Percentiles rank a stretch among this genome's conserved stretches.
Conservation (phyloP, 2,797 vertebrate genomes). For the Podarcis lilfordi region DNA sequence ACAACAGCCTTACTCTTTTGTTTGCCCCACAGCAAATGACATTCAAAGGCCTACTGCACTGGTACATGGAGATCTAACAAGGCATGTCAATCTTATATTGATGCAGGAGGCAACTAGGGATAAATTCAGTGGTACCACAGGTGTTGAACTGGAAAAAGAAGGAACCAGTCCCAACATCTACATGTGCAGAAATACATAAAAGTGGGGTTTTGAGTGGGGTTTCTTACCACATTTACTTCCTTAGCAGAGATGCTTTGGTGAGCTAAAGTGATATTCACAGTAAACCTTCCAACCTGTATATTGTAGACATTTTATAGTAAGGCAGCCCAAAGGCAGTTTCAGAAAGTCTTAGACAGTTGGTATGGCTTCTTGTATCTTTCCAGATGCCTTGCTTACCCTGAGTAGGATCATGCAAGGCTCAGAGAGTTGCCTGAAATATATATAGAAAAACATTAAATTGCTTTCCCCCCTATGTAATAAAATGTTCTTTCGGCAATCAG, state of each 20-base stretch:
- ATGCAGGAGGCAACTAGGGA: constrained; percentile 5
- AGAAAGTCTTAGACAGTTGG: neutral
- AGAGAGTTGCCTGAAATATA: neutral
- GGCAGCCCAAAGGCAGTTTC: neutral
- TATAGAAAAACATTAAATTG: neutral
- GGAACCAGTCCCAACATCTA: neutral
- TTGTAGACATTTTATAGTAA: constrained; percentile 14
- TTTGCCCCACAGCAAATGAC: neutral
- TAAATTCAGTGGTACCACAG: neutral
- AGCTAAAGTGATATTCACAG: neutral
- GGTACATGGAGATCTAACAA: neutral
- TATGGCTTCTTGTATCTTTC: neutral
- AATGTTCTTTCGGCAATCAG: constrained; percentile 18
- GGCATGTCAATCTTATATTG: constrained; percentile 8
- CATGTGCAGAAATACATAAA: neutral
- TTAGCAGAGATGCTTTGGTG: neutral
- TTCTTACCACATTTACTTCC: neutral
- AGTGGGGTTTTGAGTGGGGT: neutral
- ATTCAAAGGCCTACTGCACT: neutral
- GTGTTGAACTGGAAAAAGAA: neutral
- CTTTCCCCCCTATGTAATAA: neutral
- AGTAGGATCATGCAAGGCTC: constrained; percentile 21
- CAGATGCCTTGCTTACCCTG: constrained; percentile 6
- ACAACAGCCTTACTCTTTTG: neutral
- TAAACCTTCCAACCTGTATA: neutral